Evolutionary conservation across 2,888 invertebrate genomes (phyloP).

Genomic region (Lasioglossum marginatum): DNA sequence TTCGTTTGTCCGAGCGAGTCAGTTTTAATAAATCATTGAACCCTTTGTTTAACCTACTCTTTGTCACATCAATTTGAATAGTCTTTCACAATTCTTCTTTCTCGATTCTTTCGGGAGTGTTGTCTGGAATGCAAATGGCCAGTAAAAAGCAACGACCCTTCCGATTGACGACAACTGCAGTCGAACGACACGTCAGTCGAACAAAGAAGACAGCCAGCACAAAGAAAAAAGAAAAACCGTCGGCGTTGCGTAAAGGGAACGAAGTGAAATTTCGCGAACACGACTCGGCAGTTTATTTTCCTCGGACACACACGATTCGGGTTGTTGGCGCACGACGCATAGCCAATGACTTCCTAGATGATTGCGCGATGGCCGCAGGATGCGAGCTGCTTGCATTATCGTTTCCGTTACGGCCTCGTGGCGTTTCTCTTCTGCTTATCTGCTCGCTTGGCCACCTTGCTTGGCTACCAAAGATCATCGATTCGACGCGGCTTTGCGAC

Average conservation of each 20-base stretch:
- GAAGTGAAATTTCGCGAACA: constrained; percentile 67
- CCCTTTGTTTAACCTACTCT: neutral
- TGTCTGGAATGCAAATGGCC: constrained; percentile 45
- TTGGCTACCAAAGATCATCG: constrained; percentile 51
- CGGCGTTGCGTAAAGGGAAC: constrained; percentile 53
- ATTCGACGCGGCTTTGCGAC: constrained; percentile 40
- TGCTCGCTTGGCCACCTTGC: constrained; percentile 14
- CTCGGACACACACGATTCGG: constrained; percentile 32
- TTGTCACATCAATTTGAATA: neutral
- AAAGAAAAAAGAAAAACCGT: constrained; percentile 31
- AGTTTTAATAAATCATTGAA: neutral
- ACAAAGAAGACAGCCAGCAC: neutral
- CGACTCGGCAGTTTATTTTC: constrained; percentile 43
- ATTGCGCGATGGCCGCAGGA: constrained; percentile 74
- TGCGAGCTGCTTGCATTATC: constrained; percentile 74
- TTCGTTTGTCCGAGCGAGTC: neutral
- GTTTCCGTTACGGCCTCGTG: constrained; percentile 69
- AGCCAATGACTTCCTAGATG: constrained; percentile 74
- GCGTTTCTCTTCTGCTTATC: constrained; percentile 56
- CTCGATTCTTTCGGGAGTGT: neutral
- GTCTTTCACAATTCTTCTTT: neutral
- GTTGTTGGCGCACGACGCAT: constrained; percentile 61
- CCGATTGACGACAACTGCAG: constrained; percentile 19
- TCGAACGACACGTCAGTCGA: neutral
- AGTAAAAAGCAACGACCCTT: constrained; percentile 45